phyloP scores from a whole-genome alignment of 2,797 vertebrate genomes.

The Heteromormyrus szaboi region DNA sequence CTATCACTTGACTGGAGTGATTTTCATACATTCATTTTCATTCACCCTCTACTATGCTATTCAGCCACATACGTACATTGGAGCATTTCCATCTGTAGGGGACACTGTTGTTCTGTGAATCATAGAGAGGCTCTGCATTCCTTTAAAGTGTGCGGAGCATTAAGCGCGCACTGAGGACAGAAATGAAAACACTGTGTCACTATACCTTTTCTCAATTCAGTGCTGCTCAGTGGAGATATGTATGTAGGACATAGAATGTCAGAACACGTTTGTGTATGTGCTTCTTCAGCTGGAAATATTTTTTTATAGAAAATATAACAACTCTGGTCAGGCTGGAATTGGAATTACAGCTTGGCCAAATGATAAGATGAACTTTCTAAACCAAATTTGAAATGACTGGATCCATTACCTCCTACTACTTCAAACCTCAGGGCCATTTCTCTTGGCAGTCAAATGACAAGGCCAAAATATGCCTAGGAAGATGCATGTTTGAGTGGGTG shows the following conservation, averaged over 20 bases:
- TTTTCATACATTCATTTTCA: background rate
- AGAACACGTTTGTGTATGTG: background rate
- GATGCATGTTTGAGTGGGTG: background rate
- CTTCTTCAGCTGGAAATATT: background rate
- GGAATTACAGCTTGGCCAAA: background rate
- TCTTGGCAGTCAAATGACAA: background rate
- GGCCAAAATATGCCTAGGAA: background rate
- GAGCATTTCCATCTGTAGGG: slow-evolving; percentile 9
- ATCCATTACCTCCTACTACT: background rate
- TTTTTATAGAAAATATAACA: background rate
- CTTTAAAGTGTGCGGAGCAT: background rate
- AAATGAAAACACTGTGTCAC: slow-evolving; percentile 1
- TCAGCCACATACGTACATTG: background rate
- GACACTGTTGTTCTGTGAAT: slow-evolving; percentile 18
- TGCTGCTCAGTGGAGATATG: background rate
- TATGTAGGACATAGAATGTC: background rate
- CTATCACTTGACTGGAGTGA: background rate
- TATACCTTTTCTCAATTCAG: background rate
- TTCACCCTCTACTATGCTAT: background rate
- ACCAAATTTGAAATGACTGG: background rate
- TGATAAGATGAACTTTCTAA: background rate
- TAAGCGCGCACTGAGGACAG: background rate
- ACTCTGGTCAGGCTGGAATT: background rate
- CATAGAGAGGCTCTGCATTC: background rate
- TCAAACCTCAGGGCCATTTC: background rate